Evolutionary conservation across 2,888 invertebrate genomes (phyloP).

Genomic region (Hedychridium roseum): DNA sequence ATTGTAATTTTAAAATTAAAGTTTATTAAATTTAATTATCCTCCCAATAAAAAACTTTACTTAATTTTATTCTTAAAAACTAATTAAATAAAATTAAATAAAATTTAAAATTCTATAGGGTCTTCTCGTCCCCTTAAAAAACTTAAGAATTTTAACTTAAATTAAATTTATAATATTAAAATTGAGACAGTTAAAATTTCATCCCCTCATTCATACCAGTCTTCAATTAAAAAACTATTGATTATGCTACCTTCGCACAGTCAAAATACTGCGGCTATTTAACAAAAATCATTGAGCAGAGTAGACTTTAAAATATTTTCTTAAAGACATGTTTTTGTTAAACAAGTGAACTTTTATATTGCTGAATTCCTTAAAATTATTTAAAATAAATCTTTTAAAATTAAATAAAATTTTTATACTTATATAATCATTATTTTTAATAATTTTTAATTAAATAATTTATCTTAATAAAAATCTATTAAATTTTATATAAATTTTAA

Average conservation of each 20-base stretch:
- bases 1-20: constrained; percentile 63
- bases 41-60: constrained; percentile 70
- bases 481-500: constrained; percentile 64
- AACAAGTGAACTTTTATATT: constrained; percentile 72
- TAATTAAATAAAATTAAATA: constrained; percentile 54
- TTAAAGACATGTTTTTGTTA: constrained; percentile 81
- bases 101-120: constrained; percentile 79
- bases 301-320: constrained; percentile 71
- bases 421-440: constrained; percentile 23
- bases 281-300: constrained; percentile 77
- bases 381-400: constrained; percentile 45
- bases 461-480: constrained; percentile 56
- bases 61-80: constrained; percentile 58
- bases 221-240: constrained; percentile 81
- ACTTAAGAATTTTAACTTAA: constrained; percentile 65
- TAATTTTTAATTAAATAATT: constrained; percentile 33
- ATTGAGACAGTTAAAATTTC: constrained; percentile 57
- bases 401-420: too few relatives aligned
- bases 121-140: constrained; percentile 77
- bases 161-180: neutral
- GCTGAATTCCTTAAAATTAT: constrained; percentile 71
- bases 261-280: constrained; percentile 82
- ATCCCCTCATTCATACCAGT: constrained; percentile 81
- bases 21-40: constrained; percentile 68
- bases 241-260: constrained; percentile 85